Evolutionary conservation across 1,140 invertebrate genomes (phyloP).

Genomic region (Apis cerana): DNA sequence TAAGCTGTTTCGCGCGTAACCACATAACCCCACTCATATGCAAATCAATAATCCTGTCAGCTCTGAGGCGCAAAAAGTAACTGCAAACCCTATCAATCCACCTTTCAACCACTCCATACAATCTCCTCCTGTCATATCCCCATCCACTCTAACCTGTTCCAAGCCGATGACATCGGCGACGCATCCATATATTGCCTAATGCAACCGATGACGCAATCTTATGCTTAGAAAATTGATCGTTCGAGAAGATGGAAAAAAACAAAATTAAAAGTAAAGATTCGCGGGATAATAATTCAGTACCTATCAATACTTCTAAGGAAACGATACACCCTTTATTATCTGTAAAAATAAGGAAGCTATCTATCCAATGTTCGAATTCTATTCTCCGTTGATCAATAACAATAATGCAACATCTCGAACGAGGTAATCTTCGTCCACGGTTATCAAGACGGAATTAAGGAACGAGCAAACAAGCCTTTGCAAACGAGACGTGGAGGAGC

Average conservation of each 20-base stretch:
- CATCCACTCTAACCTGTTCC: background rate
- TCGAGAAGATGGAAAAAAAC: no score
- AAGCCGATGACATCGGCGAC: background rate
- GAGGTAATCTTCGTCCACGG: background rate
- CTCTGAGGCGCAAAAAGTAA: background rate
- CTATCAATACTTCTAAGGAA: no score
- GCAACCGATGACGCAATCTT: background rate
- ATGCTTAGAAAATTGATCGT: background rate
- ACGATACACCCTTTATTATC: no score
- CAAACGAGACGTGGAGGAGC: background rate
- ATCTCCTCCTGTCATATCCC: background rate
- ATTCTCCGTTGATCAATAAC: no score
- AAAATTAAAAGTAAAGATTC: no score
- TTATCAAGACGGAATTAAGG: background rate
- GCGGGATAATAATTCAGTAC: no score
- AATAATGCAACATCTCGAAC: background rate
- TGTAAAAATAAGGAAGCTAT: no score
- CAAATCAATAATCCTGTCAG: conserved; percentile 11
- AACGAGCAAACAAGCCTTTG: background rate
- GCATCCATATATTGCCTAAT: background rate
- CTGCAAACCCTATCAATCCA: conserved; percentile 10
- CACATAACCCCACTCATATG: background rate
- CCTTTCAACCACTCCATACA: background rate
- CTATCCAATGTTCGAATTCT: no score
- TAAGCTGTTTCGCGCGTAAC: background rate